Conservation (phyloP, 2,888 invertebrate species). For the Drosophila rellima region DNA sequence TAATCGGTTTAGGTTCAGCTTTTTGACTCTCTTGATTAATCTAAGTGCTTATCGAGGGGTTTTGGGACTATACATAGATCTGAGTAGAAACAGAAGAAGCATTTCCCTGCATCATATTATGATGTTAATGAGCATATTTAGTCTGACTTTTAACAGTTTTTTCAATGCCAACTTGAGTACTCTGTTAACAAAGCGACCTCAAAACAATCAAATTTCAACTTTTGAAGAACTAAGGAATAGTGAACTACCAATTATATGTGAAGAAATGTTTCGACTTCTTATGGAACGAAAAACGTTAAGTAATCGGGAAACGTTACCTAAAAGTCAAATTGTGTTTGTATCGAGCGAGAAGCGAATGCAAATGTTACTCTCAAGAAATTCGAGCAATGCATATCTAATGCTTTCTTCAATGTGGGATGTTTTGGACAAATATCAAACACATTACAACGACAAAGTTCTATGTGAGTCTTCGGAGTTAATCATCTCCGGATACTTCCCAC, state of each 20-base stretch:
- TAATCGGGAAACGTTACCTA: not conserved
- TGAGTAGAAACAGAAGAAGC: not conserved
- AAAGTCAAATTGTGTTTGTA: not conserved
- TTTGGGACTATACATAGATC: not conserved
- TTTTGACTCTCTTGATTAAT: not conserved
- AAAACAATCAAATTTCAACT: not conserved
- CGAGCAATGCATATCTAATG: not conserved
- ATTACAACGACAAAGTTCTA: not conserved
- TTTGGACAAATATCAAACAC: not conserved
- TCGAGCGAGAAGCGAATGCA: not conserved
- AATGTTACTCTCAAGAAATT: not conserved
- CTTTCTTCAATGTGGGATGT: not conserved
- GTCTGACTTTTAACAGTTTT: conserved; percentile 8
- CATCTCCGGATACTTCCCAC: not conserved
- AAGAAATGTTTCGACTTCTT: not conserved
- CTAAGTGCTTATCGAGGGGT: not conserved
- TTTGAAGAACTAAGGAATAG: not conserved
- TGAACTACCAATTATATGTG: not conserved
- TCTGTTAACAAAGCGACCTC: not conserved
- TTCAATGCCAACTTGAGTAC: conserved; percentile 25
- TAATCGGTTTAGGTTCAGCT: not conserved
- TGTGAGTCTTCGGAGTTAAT: not conserved
- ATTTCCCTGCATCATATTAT: not conserved
- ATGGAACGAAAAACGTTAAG: fast-evolving
- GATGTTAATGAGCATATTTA: conserved; percentile 8